These are phyloP conservation scores for Cochlearius cochlearius DNA, from an alignment of 2,113 vertebrate genomes.

Conservation along the genomic window DNA sequence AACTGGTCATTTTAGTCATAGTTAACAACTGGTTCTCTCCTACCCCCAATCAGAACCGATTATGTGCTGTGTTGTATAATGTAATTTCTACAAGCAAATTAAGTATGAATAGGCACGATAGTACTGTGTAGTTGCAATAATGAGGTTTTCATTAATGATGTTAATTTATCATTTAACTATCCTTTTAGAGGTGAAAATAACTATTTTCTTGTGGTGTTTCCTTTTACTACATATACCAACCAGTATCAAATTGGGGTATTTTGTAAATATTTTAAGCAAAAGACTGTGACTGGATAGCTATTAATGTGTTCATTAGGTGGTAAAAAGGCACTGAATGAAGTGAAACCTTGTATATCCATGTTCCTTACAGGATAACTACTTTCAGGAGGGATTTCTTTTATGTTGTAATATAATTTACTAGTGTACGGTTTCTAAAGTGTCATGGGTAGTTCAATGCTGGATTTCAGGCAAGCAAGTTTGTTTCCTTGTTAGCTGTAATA, in stretches of 20 bases:
- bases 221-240: background rate
- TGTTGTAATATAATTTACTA: background rate
- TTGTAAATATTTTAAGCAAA: background rate
- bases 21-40: constrained; percentile 12
- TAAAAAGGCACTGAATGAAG: background rate
- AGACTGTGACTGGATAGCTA: background rate
- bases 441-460: background rate
- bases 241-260: background rate
- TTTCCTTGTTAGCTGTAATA: constrained; percentile 7
- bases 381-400: background rate
- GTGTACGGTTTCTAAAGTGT: background rate
- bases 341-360: background rate
- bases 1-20: constrained; percentile 35
- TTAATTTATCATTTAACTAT: constrained; percentile 4
- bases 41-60: constrained; percentile 7
- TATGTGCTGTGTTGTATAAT: background rate
- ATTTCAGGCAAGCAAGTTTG: background rate
- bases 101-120: background rate
- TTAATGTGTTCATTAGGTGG: background rate
- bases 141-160: constrained; percentile 10
- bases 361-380: background rate
- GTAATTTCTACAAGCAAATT: constrained; percentile 29
- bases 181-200: background rate
- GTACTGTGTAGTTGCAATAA: constrained; percentile 12
- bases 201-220: background rate